phyloP scores from a whole-genome alignment of 2,113 vertebrate genomes.

The Microtus richardsoni region DNA sequence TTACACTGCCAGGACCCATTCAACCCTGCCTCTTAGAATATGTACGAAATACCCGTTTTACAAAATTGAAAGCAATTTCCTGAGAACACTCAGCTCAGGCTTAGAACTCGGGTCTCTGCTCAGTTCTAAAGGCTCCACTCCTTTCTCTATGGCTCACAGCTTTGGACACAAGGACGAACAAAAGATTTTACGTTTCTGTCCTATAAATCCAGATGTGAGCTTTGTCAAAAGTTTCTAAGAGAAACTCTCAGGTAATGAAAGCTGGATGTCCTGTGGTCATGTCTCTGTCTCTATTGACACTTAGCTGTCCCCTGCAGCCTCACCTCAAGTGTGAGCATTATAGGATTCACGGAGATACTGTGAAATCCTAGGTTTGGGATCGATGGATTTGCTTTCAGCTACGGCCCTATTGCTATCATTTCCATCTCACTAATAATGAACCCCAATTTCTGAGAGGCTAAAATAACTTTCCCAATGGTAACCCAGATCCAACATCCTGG shows the following conservation, averaged over 20 bases:
- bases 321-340: background rate
- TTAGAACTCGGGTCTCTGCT: background rate
- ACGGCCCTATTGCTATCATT: background rate
- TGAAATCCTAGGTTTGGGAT: background rate
- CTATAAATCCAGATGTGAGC: background rate
- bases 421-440: background rate
- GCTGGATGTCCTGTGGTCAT: background rate
- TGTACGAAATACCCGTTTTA: background rate
- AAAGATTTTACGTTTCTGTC: background rate
- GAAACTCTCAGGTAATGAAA: background rate
- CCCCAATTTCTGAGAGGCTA: background rate
- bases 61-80: background rate
- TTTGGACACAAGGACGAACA: background rate
- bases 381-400: background rate
- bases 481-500: background rate
- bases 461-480: background rate
- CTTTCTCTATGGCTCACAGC: background rate
- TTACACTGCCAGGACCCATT: background rate
- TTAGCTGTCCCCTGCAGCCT: background rate
- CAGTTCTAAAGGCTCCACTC: background rate
- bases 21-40: background rate
- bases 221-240: background rate
- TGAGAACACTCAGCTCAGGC: background rate
- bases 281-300: background rate
- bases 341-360: background rate